Base-by-base conservation (phyloP, 2,797 vertebrate genomes). In the Mastacembelus armatus region DNA sequence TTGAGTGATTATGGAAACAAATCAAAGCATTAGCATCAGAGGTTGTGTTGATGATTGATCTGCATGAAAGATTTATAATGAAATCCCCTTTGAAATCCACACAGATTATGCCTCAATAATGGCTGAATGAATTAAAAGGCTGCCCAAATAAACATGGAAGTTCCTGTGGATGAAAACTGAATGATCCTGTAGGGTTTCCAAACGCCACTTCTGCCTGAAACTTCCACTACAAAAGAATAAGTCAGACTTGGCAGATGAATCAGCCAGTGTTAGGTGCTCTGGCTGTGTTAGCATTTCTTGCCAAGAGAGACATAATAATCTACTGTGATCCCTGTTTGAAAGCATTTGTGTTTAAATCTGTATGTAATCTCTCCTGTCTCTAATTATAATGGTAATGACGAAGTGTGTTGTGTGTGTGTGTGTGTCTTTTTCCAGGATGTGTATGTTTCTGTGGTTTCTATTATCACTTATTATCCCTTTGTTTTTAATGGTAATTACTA, bases 331-430 rank as follows among this genome's bases (percentile, higher is more conserved):
- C 72, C 10, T 70, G 71, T 85, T 83, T 85, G 74, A 76, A 68
- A 85, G 78, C 54, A 60, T 83, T 89, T 60, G 72, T 83, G 63
- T 70, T 88, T 77, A 89, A 88, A 91, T 90, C 85, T 80, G 66
- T 24, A 27, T 18, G 1, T 86, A 91, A 89, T 89, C 88, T 76
- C 49, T 3, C 51, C 36, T 76, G 66, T 78, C 51, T 11, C 38
- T 59, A 61, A 47, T 74, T 74, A 52, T 78, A 63, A 61, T 68
- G 69, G 27, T 38, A 62, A 71, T 66, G 63, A 56, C 54, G 29
- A 12, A 16, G 33, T 30, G 52, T 15, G 47, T 44, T 69, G 12
- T 24, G 35, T 29, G 8, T 7, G 35, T 40, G 33, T 55, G 24
- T 10, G 48, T 42, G 30, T 30, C 3, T 39, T 14, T 14, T 44